Percentiles rank a stretch among this genome's conserved stretches.
Evolutionary conservation across 2,113 vertebrate genomes (phyloP).

Genomic region (Paradoxurus hermaphroditus): DNA sequence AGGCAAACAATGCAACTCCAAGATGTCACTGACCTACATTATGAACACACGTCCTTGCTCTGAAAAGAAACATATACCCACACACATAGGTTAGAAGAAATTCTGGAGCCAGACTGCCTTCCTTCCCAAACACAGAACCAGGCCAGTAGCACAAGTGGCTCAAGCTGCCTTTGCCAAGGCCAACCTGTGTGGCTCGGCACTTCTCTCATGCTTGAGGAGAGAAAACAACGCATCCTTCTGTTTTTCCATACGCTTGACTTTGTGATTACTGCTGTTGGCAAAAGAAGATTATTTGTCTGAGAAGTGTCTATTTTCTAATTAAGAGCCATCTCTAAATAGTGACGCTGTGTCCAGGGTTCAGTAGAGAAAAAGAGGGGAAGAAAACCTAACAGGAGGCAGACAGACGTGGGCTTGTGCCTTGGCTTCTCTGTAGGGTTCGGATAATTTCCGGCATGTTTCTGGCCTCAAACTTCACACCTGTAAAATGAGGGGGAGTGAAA

Average conservation of each 20-base stretch:
- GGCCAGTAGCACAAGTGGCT: neutral
- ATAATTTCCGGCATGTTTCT: neutral
- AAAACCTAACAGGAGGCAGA: neutral
- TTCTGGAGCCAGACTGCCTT: neutral
- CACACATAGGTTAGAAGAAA: neutral
- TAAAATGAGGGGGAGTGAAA: neutral
- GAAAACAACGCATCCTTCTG: neutral
- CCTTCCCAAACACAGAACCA: neutral
- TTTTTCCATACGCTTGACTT: neutral
- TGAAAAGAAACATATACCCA: conserved; percentile 42
- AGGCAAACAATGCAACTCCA: conserved; percentile 49
- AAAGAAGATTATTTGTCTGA: neutral
- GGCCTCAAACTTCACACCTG: neutral
- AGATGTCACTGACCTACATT: conserved; percentile 51
- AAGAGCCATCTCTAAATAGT: neutral
- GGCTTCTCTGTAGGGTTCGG: neutral
- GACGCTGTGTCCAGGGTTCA: neutral
- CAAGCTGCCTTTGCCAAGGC: conserved; percentile 5
- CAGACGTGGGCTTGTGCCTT: neutral
- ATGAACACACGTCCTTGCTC: neutral
- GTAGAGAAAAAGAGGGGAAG: neutral
- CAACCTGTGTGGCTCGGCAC: neutral
- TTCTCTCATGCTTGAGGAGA: neutral
- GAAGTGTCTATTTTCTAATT: neutral
- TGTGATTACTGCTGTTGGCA: neutral